phyloP scores from a whole-genome alignment of 2,888 invertebrate species.

The Ganaspis brasiliensis region DNA sequence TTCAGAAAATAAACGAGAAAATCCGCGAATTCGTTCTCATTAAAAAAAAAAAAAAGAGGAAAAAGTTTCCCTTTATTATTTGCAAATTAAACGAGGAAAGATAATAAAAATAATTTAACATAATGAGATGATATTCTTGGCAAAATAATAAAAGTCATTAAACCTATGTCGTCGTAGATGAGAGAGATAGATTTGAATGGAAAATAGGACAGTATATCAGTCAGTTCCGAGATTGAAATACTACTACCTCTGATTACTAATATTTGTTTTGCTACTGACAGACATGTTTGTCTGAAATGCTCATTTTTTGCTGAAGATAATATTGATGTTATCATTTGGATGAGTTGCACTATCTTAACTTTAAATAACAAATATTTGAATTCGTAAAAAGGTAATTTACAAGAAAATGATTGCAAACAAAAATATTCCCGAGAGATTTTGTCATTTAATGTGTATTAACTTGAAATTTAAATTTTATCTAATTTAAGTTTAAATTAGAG shows the following conservation, averaged over 20 bases:
- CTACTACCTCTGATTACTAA: conserved; percentile 17
- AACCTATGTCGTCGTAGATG: conserved; percentile 20
- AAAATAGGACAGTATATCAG: conserved; percentile 38
- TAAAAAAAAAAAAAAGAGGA: not conserved
- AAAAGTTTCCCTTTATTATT: not conserved
- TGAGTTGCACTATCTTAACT: conserved; percentile 12
- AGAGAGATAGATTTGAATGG: not conserved
- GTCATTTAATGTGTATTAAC: no score
- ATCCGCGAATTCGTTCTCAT: no score
- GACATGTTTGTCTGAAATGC: conserved; percentile 4
- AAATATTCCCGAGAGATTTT: not conserved
- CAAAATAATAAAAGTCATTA: conserved; percentile 20
- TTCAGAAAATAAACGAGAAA: no score
- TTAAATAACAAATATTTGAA: conserved; percentile 35
- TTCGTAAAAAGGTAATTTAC: not conserved
- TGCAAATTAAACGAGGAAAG: conserved; percentile 18
- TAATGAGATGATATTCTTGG: not conserved
- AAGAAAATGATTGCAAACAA: conserved; percentile 10
- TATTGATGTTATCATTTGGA: conserved; percentile 13
- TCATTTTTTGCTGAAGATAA: conserved; percentile 20
- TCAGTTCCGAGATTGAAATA: conserved; percentile 22
- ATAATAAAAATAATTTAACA: not conserved
- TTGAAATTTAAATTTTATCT: no score
- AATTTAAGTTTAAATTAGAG: no score
- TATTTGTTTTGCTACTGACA: conserved; percentile 35